Base-by-base conservation (phyloP, 2,797 vertebrate genomes). In the Eupleurogrammus muticus region DNA sequence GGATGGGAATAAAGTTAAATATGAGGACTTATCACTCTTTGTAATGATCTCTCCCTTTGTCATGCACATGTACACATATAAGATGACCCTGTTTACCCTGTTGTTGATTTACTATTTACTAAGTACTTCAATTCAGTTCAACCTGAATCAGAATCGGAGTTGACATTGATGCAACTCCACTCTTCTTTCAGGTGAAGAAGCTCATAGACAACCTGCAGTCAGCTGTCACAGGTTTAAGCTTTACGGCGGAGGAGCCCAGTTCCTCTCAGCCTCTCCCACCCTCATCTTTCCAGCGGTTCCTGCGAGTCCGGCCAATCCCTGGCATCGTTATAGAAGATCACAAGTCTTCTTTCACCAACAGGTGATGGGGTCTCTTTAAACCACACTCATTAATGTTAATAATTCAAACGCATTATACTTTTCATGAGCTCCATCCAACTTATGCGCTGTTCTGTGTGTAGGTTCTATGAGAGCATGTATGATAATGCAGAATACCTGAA, bases 241-340 rank as follows among this genome's bases (percentile, higher is more conserved):
- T 98, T 8, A 17, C 87, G 0, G 16, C 95, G 49, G 75, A 36
- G 0, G 93, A 92, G 57, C 87, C 81, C 0, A 0, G 0, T 2
- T 46, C 66, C 60, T 92, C 94, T 11, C 96, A 97, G 87, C 92
- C 96, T 0, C 96, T 99, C 12, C 97, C 97, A 0, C 97, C 97
- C 0, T 96, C 96, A 0, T 99, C 97, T 75, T 95, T 99, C 81
- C 97, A 99, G 82, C 94, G 96, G n/a, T 99, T 99, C 86, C 94
- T 99, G 32, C 93, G 92, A 32, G 92, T 85, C 54, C 92, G 78
- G 12, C 90, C 90, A 4, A 92, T 99, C 85, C 97, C 97, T 0
- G 97, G 97, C 0, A 80, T 97, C 0, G 96, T 99, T 1, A 89
- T 99, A 0, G 81, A 96, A 0, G 96, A 98, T 77, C 96, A 99